A percentile compares a stretch with the other conserved stretches of the same genome.
These are phyloP conservation scores for Stenotaenia linearis DNA, from an alignment of 2,888 invertebrate species.

Conservation along the genomic window DNA sequence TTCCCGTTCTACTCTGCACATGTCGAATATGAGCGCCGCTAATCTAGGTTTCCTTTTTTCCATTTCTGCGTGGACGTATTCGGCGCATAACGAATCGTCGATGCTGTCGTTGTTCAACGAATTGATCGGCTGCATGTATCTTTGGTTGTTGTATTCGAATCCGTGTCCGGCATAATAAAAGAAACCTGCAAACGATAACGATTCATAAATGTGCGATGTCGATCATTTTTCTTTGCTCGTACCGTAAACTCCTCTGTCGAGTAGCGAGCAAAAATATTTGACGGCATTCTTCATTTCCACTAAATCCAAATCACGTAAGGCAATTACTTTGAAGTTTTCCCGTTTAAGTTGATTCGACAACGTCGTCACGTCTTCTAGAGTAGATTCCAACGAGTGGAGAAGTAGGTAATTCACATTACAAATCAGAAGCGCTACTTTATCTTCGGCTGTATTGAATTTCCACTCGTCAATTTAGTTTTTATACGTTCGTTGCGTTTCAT, in stretches of 20 bases:
- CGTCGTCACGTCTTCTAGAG: background rate
- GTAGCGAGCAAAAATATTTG: background rate
- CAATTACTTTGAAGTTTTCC: background rate
- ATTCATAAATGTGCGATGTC: background rate
- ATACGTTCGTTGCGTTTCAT: no score
- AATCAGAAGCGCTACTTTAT: conserved; percentile 13
- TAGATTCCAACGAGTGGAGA: background rate
- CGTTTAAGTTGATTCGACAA: background rate
- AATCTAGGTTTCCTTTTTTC: background rate
- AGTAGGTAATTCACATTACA: background rate
- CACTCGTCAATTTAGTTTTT: no score
- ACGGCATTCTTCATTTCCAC: background rate
- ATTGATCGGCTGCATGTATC: background rate
- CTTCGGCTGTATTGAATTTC: conserved; percentile 4
- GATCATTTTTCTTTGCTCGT: background rate
- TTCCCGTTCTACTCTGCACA: background rate
- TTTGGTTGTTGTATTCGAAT: background rate
- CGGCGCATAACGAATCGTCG: background rate
- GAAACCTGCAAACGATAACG: background rate
- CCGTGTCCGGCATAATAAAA: conserved; percentile 2
- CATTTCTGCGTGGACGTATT: background rate
- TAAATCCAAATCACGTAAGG: background rate
- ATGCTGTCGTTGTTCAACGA: background rate
- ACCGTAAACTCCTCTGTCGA: background rate
- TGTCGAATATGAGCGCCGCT: background rate